Base-by-base conservation (phyloP, 2,797 vertebrate species). In the Paedocypris micromegethes region DNA sequence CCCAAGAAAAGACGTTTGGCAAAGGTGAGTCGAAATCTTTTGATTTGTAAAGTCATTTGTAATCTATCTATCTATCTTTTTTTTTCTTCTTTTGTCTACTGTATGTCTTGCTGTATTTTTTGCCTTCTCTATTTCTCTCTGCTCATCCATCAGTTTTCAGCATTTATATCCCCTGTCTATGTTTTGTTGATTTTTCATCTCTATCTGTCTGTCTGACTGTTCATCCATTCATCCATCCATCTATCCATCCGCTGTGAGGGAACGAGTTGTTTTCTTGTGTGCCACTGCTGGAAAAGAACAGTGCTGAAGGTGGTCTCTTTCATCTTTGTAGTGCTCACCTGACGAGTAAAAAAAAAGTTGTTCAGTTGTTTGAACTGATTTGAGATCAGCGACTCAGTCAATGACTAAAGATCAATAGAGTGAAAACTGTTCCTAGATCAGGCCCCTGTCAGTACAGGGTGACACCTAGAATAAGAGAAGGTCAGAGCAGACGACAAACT, bases 401-500 rank as follows among this genome's bases (percentile, higher is more conserved):
- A 4, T 45, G 2, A 9, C 46, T 23, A 39, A 9, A 41, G 53
- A 70, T 57, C 68, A 58, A 49, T 70, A 42, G 42, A 44, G 47
- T 37, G 23, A 45, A 58, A 57, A 70, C 68, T 58, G 68, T 4
- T 48, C 37, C 54, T 45, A 58, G 60, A 70, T 70, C 68, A 58
- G 68, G 5, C 37, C 9, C 49, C 62, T n/a, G 45, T 39, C 55
- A 45, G 67, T 62, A 45, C 59, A 64, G 43, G 50, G 45, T 45
- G 41, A 46, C 37, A 59, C 9, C 46, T 43, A 3, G 52, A 49
- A 60, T 7, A 40, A 55, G 61, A 55, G 45, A 73, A 76, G 85
- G 85, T 88, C 85, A 86, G 77, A 61, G 44, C 72, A 65, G 66
- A 70, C 80, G 76, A 83, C 74, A 82, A 78, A 71, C 69, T 68